phyloP scores from a whole-genome alignment of 2,888 invertebrate genomes.

The Branchellion lobata region DNA sequence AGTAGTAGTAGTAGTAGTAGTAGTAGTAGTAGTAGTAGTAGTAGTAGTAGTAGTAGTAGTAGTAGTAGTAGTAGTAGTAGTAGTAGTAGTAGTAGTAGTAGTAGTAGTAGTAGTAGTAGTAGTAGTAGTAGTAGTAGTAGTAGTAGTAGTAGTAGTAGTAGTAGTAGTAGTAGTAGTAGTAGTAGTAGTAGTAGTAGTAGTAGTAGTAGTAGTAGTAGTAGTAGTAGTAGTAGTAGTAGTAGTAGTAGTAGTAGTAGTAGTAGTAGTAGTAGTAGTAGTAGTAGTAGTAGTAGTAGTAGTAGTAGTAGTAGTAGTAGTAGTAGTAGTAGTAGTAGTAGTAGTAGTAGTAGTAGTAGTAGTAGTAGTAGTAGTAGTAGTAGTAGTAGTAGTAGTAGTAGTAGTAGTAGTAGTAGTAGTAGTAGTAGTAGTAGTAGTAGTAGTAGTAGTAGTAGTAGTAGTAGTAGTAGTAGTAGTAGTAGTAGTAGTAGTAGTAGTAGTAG shows the following conservation, averaged over 20 bases:
- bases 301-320: not conserved
- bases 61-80: not conserved
- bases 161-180: slow-evolving; percentile 9
- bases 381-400: not conserved
- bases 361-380: not conserved
- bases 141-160: slow-evolving; percentile 9
- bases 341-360: not conserved
- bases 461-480: slow-evolving; percentile 10
- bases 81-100: not conserved
- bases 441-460: slow-evolving; percentile 6
- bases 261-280: slow-evolving; percentile 10
- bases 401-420: slow-evolving; percentile 9
- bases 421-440: slow-evolving; percentile 9
- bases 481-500: not conserved
- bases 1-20: slow-evolving; percentile 10
- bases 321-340: not conserved
- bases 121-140: slow-evolving; percentile 4
- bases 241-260: not conserved
- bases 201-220: slow-evolving; percentile 6
- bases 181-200: slow-evolving; percentile 6
- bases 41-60: not conserved
- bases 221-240: slow-evolving; percentile 2
- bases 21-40: not conserved
- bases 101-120: not conserved
- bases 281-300: not conserved